Evolutionary conservation across 37 sponge, comb jelly and placozoan genomes (phyloP).

Genomic region (Chondrilla cf. caribensis): DNA sequence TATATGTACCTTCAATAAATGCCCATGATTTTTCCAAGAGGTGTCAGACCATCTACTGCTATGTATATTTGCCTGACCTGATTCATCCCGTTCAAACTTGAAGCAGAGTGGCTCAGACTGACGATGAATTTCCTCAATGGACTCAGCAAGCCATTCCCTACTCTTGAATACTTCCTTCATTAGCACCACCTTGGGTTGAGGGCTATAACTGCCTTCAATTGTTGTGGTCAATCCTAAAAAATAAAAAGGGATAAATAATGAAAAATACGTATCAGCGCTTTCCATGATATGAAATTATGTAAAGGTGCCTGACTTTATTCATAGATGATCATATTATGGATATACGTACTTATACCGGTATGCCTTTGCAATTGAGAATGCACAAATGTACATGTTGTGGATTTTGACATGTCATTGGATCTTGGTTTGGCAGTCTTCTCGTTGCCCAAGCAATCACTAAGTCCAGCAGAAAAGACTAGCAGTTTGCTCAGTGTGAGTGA

Average conservation of each 20-base stretch:
- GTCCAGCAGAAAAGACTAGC: too few relatives aligned
- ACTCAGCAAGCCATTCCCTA: not conserved
- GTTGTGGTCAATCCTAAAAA: not conserved
- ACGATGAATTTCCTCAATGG: constrained; percentile 13
- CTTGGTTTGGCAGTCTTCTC: too few relatives aligned
- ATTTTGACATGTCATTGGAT: too few relatives aligned
- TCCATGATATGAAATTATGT: not conserved
- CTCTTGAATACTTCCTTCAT: not conserved
- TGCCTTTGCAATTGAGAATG: constrained; percentile 16
- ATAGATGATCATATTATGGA: not conserved
- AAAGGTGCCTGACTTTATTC: not conserved
- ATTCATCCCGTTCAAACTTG: not conserved
- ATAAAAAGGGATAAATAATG: not conserved
- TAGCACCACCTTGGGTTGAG: not conserved
- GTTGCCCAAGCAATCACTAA: too few relatives aligned
- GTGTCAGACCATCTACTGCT: not conserved
- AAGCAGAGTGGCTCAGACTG: constrained; percentile 9
- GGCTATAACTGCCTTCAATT: constrained; percentile 4
- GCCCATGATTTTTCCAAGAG: constrained; percentile 2
- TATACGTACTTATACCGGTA: not conserved
- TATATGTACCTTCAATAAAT: not conserved
- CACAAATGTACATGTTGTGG: too few relatives aligned
- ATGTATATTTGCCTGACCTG: not conserved
- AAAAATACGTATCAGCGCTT: not conserved
- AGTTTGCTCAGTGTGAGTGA: constrained; percentile 22